Base-by-base conservation (phyloP, 2,113 vertebrate genomes). In the Vidua chalybeata region DNA sequence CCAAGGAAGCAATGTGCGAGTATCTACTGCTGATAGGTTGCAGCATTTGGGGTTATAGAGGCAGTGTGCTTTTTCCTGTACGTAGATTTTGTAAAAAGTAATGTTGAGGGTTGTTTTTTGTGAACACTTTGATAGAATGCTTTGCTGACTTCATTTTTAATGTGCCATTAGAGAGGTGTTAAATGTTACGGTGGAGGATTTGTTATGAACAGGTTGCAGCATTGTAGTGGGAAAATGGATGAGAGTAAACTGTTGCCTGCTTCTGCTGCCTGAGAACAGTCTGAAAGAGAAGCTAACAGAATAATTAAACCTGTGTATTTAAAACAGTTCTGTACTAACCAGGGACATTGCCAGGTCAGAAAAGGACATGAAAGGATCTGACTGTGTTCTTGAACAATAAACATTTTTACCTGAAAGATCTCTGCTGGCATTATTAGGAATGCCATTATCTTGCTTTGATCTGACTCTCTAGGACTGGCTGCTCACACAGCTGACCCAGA, bases 391-490 rank as follows among this genome's bases (percentile, higher is more conserved):
- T 66, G 31, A 83, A 85, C 68, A 74, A 80, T 76, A 63, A 91
- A n/a, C 62, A 48, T 51, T 83, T 90, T 72, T 59, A 90, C 87
- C 81, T 91, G 93, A 80, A 72, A 88, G 67, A 52, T 55, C 51
- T 92, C 43, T 87, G 69, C 86, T 87, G 71, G 66, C 66, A 54
- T 51, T 84, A 62, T 79, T 66, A 84, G 77, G 49, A 58, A 26
- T 64, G 77, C 45, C 54, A 66, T 95, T 95, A 73, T 67, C 54
- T 84, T 46, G 77, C 87, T 95, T 87, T 94, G 87, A 91, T 95
- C 74, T 62, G 61, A 28, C 52, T 68, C 56, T 72, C 7, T 14
- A 61, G 56, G 41, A n/a, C 58, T 76, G 71, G 28, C 89, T 62
- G 80, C 72, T 74, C 51, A 4, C 37, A 9, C 13, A 55, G 69